These are phyloP conservation scores for Merops nubicus DNA, from an alignment of 2,113 vertebrate genomes.

Conservation along the genomic window DNA sequence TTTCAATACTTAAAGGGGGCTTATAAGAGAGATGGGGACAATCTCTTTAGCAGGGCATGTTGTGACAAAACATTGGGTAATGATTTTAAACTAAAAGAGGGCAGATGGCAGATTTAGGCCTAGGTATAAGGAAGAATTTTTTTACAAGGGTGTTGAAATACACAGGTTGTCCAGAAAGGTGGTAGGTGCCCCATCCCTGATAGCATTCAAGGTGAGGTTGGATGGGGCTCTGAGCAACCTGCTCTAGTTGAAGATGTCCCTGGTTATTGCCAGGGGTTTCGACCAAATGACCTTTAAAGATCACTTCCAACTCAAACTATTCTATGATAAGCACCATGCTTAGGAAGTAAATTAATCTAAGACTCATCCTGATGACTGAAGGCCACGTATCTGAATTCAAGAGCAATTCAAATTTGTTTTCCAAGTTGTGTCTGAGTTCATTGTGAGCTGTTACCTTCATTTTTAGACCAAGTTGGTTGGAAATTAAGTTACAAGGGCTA, in stretches of 20 bases:
- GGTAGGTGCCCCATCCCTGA: background rate
- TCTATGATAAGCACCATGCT: background rate
- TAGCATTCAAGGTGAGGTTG: background rate
- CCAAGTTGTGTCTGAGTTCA: background rate
- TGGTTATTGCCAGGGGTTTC: background rate
- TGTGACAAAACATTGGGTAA: background rate
- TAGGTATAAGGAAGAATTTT: background rate
- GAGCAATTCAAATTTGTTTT: background rate
- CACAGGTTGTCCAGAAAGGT: background rate
- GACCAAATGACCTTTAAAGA: background rate
- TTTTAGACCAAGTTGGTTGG: background rate
- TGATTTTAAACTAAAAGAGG: background rate
- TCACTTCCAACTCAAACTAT: background rate
- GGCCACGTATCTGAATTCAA: background rate
- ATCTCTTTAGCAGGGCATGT: background rate
- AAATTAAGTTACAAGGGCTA: background rate
- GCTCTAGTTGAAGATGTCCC: background rate
- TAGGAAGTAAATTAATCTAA: background rate
- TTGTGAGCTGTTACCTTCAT: background rate
- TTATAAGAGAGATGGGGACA: background rate
- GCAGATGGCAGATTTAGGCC: too few species aligned
- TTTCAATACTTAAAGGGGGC: background rate
- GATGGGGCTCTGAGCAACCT: background rate
- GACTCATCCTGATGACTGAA: background rate
- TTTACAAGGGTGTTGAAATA: background rate